Percentiles rank a stretch among this genome's conserved stretches.
phyloP scores from a whole-genome alignment of 1,140 invertebrate genomes.

The Prorops nasuta region DNA sequence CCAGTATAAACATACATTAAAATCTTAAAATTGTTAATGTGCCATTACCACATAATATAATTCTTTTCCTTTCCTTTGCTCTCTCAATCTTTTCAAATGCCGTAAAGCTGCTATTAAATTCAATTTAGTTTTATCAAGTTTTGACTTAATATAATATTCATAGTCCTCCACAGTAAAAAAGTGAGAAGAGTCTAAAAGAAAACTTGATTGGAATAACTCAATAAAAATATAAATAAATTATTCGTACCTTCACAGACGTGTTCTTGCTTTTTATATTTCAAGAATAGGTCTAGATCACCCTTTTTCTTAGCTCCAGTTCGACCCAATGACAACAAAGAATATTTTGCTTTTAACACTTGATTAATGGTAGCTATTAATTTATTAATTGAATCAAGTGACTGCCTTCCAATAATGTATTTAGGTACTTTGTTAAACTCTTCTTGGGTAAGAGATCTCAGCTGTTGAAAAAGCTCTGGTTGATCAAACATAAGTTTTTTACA shows the following conservation, averaged over 20 bases:
- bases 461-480: conserved; percentile 26
- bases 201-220: conserved; percentile 17
- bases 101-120: conserved; percentile 44
- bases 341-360: conserved; percentile 42
- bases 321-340: conserved; percentile 38
- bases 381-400: conserved; percentile 36
- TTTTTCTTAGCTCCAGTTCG: conserved; percentile 43
- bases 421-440: conserved; percentile 44
- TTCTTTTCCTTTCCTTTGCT: conserved; percentile 38
- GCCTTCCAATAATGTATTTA: conserved; percentile 48
- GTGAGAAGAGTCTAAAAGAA: conserved; percentile 35
- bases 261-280: conserved; percentile 41
- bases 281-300: conserved; percentile 43
- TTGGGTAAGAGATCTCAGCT: conserved; percentile 20
- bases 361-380: conserved; percentile 41
- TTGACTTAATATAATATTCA: conserved; percentile 33
- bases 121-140: conserved; percentile 47
- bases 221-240: no score
- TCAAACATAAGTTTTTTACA: conserved; percentile 45
- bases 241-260: conserved; percentile 7
- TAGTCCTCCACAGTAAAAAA: conserved; percentile 51
- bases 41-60: conserved; percentile 34
- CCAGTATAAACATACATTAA: no score
- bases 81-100: conserved; percentile 44
- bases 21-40: conserved; percentile 4